Conservation (phyloP, 2,797 vertebrate species). For the Anguilla pacifica region DNA sequence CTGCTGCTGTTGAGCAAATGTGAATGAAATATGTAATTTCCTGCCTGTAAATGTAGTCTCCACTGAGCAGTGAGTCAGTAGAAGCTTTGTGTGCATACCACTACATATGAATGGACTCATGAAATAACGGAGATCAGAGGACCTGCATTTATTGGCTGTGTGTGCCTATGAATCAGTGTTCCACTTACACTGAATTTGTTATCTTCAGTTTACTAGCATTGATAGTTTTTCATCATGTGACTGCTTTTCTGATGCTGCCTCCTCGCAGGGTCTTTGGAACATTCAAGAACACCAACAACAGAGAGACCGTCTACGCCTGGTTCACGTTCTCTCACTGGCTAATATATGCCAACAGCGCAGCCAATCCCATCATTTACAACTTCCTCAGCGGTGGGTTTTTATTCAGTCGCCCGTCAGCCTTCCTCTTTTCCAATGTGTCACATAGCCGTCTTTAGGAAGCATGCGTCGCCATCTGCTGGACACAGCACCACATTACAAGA, state of each 20-base stretch:
- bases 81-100: background rate
- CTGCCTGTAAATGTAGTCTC: background rate
- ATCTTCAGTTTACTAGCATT: background rate
- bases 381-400: constrained; percentile 91
- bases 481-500: constrained; percentile 23
- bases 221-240: background rate
- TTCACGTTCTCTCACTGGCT: constrained; percentile 98
- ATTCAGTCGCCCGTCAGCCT: background rate
- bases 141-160: background rate
- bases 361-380: constrained; percentile 98
- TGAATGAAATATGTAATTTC: background rate
- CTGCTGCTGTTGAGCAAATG: background rate
- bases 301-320: constrained; percentile 94
- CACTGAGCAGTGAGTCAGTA: background rate
- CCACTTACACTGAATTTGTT: background rate
- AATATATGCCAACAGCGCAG: constrained; percentile 96
- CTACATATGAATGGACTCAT: background rate
- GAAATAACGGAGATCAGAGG: background rate
- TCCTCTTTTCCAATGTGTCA: background rate
- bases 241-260: constrained; percentile 36
- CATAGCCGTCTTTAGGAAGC: background rate
- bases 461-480: constrained; percentile 61
- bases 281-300: constrained; percentile 86
- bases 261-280: constrained; percentile 87
- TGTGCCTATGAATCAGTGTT: background rate